Evolutionary conservation across 2,888 invertebrate genomes (phyloP).

Genomic region (Busseola fusca): DNA sequence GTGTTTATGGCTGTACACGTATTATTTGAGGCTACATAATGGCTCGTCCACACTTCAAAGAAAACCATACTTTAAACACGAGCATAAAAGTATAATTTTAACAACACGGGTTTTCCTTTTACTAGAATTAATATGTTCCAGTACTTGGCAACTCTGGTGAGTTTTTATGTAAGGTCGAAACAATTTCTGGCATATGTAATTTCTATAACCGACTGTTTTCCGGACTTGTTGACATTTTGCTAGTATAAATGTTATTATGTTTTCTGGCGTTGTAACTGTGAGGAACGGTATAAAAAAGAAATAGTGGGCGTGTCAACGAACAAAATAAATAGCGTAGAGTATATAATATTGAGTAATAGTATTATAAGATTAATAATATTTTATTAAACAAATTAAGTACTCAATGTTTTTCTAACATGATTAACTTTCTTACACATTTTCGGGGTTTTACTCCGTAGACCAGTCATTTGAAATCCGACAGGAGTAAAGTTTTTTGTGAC

Average conservation of each 20-base stretch:
- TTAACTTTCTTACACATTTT: background rate
- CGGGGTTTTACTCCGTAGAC: background rate
- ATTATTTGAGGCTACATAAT: slow-evolving; percentile 27
- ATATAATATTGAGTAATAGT: background rate
- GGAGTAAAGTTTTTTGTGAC: slow-evolving; percentile 13
- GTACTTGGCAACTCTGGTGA: slow-evolving; percentile 36
- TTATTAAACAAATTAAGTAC: background rate
- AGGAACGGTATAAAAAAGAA: background rate
- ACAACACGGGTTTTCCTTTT: slow-evolving; percentile 17
- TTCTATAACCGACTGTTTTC: slow-evolving; percentile 23
- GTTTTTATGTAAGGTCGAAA: slow-evolving; percentile 34
- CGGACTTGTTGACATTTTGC: slow-evolving; percentile 15
- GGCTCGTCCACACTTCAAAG: slow-evolving; percentile 33
- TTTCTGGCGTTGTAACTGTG: slow-evolving; percentile 10
- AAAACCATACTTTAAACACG: slow-evolving; percentile 15
- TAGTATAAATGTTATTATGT: slow-evolving; percentile 11
- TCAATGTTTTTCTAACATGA: background rate
- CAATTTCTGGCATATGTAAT: slow-evolving; percentile 34
- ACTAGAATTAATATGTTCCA: slow-evolving; percentile 19
- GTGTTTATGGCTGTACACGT: slow-evolving; percentile 24
- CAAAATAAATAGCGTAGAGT: slow-evolving; percentile 22
- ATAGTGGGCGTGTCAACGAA: slow-evolving; percentile 41
- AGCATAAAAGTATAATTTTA: slow-evolving; percentile 9
- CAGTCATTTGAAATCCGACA: background rate
- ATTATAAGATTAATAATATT: background rate